A percentile compares a stretch with the other conserved stretches of the same genome.
These are phyloP conservation scores for Heliornis fulica DNA, from an alignment of 2,113 vertebrate genomes.

Conservation along the genomic window DNA sequence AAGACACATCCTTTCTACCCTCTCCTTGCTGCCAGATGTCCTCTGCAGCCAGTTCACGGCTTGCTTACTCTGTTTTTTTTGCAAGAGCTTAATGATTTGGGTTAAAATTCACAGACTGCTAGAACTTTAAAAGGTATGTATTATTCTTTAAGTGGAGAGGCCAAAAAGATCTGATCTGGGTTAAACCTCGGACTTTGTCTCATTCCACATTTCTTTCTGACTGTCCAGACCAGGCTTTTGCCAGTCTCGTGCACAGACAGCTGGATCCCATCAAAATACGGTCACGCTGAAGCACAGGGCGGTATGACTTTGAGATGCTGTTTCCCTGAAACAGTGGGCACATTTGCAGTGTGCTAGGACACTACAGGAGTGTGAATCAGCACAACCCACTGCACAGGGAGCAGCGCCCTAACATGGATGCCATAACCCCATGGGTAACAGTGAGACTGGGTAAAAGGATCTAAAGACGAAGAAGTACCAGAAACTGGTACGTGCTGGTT, in stretches of 20 bases:
- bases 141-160: background rate
- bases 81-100: background rate
- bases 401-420: background rate
- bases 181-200: background rate
- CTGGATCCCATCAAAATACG: background rate
- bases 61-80: background rate
- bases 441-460: background rate
- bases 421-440: background rate
- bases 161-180: background rate
- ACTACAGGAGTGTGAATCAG: background rate
- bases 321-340: background rate
- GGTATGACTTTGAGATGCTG: accelerated
- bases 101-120: background rate
- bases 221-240: background rate
- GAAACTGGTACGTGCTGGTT: background rate
- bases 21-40: constrained; percentile 43
- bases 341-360: background rate
- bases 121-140: background rate
- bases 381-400: background rate
- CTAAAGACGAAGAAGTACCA: background rate
- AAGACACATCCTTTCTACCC: background rate
- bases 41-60: background rate
- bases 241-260: background rate
- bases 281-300: background rate
- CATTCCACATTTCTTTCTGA: background rate